Base-by-base conservation (phyloP, 2,888 invertebrate genomes). In the Caenorhabditis angaria region DNA sequence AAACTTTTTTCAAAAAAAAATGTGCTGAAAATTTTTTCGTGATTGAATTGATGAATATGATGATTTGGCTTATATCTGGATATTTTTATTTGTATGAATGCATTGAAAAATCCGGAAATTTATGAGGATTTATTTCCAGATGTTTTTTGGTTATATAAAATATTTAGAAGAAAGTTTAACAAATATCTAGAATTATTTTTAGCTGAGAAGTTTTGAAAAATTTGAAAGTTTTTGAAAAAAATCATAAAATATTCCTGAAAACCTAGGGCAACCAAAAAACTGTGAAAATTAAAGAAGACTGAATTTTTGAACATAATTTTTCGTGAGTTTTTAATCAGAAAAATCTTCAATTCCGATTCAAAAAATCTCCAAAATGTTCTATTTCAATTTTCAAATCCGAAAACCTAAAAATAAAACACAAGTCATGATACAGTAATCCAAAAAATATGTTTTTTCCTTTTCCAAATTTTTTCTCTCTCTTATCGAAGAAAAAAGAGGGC, bases 11-110 rank as follows among this genome's bases (percentile, higher is more conserved):
- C 18, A 12, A 12, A 14, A 14, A 41, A 41, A 41, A 41, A 41
- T 18, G 18, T 18, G 14, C 18, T 3, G 41, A 41, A 41, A 41
- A 41, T 41, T n/a, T n/a, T n/a, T n/a, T 41, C 41, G 41, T 41
- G 41, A 41, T 41, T 41, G 41, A 41, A 41, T 41, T 41, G n/a
- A n/a, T n/a, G 41, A 41, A 41, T 41, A 41, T 41, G 41, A 41
- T 41, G 41, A 41, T 41, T 41, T 41, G 10, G n/a, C n/a, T n/a
- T n/a, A n/a, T n/a, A n/a, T n/a, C n/a, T n/a, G n/a, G n/a, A n/a
- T n/a, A n/a, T n/a, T n/a, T n/a, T n/a, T n/a, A n/a, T n/a, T n/a
- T n/a, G 10, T 32, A 10, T 32, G 32, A 32, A 32, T 32, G 32
- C 5, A 32, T 32, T 32, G 32, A 32, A 32, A 32, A 32, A 32